These are phyloP conservation scores for Philypnodon macrostomus DNA, from an alignment of 2,797 vertebrate genomes.

Conservation along the genomic window DNA sequence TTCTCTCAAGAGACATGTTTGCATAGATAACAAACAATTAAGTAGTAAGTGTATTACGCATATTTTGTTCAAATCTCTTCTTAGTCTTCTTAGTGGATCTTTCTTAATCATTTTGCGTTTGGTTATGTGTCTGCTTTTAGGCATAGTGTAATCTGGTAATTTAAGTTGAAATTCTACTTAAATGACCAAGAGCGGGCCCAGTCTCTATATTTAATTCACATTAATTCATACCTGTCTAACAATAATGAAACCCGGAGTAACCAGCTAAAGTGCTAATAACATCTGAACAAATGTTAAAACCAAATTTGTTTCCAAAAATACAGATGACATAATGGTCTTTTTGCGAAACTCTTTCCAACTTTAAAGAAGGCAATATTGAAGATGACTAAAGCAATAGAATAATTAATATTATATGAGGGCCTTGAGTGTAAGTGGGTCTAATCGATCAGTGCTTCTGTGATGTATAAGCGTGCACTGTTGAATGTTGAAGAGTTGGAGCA, in stretches of 20 bases:
- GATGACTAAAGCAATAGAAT: slow-evolving; percentile 1
- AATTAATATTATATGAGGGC: neutral
- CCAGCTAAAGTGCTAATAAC: too few species aligned
- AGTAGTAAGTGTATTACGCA: too few species aligned
- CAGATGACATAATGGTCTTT: neutral
- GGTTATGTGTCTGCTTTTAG: too few species aligned
- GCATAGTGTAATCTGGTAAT: too few species aligned
- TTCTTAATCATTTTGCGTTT: too few species aligned
- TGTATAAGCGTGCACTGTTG: slow-evolving; percentile 5
- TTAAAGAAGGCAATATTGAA: slow-evolving; percentile 1
- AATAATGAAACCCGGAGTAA: too few species aligned
- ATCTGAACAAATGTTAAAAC: neutral
- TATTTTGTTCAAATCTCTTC: too few species aligned
- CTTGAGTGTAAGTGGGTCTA: neutral
- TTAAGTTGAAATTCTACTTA: too few species aligned
- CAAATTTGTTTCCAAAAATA: neutral
- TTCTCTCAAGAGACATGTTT: neutral
- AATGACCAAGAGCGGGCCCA: too few species aligned
- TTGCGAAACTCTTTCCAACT: neutral
- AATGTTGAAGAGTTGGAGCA: slow-evolving; percentile 1
- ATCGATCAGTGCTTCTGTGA: slow-evolving; percentile 9
- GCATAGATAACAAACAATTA: neutral
- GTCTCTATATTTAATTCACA: too few species aligned
- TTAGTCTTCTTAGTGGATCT: too few species aligned
- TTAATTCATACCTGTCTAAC: too few species aligned